Conservation (phyloP, 1,140 invertebrate species). For the Pogonus chalceus region DNA sequence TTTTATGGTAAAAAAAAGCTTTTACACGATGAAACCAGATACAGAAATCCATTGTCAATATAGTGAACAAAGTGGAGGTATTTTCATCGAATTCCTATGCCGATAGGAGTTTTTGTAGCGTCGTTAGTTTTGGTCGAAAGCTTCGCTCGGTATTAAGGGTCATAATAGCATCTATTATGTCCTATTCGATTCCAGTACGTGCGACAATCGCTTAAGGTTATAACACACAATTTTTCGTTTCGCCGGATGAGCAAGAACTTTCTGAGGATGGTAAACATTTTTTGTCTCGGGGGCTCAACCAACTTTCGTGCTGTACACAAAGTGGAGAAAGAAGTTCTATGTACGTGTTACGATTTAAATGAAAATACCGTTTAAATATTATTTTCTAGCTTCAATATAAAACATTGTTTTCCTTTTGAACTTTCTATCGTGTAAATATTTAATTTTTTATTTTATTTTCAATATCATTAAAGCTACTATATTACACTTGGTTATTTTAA, state of each 20-base stretch:
- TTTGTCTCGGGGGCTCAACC: neutral
- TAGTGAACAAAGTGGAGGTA: neutral
- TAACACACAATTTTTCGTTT: neutral
- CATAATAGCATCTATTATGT: slow-evolving; percentile 6
- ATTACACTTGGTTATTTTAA: no score
- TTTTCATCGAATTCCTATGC: neutral
- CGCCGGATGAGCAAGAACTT: neutral
- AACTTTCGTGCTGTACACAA: no score
- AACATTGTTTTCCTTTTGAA: no score
- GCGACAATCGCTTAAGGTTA: slow-evolving; percentile 4
- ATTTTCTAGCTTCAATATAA: no score
- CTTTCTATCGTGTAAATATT: no score
- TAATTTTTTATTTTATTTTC: no score
- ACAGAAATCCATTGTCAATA: neutral
- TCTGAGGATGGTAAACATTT: neutral
- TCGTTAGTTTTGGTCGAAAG: slow-evolving; percentile 2
- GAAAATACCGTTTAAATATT: no score
- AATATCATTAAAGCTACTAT: no score
- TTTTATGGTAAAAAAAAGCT: no score
- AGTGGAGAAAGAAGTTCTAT: no score
- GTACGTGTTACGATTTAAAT: neutral
- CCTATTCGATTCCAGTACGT: neutral
- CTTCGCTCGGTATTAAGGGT: neutral
- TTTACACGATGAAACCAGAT: no score
- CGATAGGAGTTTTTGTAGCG: neutral